These are phyloP conservation scores for Scyliorhinus canicula DNA, from an alignment of 2,797 vertebrate genomes.

Conservation along the genomic window DNA sequence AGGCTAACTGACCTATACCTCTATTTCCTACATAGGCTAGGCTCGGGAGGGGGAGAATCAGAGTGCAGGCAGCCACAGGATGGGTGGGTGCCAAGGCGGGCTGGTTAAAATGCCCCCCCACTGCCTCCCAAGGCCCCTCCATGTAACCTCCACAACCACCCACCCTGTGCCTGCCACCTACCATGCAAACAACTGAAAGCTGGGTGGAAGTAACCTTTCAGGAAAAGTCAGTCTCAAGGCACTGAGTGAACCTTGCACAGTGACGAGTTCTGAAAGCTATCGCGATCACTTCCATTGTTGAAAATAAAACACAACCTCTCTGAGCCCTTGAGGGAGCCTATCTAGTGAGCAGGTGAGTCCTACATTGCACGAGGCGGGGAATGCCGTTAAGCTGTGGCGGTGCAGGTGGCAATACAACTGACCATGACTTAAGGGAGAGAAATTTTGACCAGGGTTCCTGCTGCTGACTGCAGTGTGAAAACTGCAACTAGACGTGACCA, in stretches of 20 bases:
- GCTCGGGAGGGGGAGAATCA: too few species aligned
- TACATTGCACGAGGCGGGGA: too few species aligned
- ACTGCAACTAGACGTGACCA: background rate
- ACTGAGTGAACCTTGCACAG: background rate
- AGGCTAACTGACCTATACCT: too few species aligned
- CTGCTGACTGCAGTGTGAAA: background rate
- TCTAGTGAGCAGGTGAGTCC: background rate
- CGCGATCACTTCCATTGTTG: background rate
- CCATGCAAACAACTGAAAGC: background rate
- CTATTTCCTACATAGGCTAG: too few species aligned
- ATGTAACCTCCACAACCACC: too few species aligned
- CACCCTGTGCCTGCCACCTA: too few species aligned
- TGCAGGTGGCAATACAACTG: too few species aligned
- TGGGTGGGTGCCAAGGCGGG: too few species aligned
- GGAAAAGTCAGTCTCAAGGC: background rate
- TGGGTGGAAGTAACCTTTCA: background rate
- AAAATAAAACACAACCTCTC: background rate
- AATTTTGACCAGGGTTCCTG: background rate
- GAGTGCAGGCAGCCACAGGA: too few species aligned
- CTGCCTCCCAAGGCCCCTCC: too few species aligned
- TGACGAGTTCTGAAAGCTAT: background rate
- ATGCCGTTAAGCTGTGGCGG: too few species aligned
- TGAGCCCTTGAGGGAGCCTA: background rate
- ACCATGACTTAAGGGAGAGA: background rate
- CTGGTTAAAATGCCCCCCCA: too few species aligned